A percentile compares a stretch with the other conserved stretches of the same genome.
phyloP scores from a whole-genome alignment of 2,888 invertebrate species.

The Drosophila merina region DNA sequence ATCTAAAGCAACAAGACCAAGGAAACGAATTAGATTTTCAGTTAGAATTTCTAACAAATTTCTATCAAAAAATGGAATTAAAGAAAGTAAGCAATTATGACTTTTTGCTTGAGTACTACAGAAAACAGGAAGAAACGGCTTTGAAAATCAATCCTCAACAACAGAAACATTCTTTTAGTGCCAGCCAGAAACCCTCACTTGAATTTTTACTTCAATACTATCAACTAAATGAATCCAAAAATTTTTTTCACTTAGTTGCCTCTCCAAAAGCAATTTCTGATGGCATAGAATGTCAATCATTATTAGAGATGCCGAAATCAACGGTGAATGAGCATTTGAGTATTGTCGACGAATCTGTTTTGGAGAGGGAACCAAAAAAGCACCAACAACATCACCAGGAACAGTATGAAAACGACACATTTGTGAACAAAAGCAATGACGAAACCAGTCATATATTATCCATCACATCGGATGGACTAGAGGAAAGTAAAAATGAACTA shows the following conservation, averaged over 20 bases:
- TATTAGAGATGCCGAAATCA: conserved; percentile 61
- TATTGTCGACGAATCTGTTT: conserved; percentile 40
- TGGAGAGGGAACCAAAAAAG: conserved; percentile 19
- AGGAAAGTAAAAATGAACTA: conserved; percentile 5
- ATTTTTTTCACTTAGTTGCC: conserved; percentile 84
- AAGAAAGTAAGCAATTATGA: conserved; percentile 83
- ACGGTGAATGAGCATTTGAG: conserved; percentile 54
- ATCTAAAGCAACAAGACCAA: conserved; percentile 27
- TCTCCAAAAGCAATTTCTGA: conserved; percentile 83
- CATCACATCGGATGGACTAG: conserved; percentile 11
- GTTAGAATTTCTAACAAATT: conserved; percentile 81
- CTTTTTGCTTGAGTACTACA: conserved; percentile 83
- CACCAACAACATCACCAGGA: background rate
- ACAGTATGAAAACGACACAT: background rate
- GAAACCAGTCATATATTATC: conserved; percentile 53
- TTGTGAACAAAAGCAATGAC: conserved; percentile 3
- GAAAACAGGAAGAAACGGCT: conserved; percentile 79
- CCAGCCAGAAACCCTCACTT: conserved; percentile 80
- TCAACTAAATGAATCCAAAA: conserved; percentile 83
- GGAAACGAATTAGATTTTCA: conserved; percentile 68
- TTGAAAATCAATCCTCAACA: conserved; percentile 45
- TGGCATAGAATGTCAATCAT: conserved; percentile 67
- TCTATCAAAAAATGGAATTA: conserved; percentile 82
- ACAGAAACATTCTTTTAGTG: conserved; percentile 45
- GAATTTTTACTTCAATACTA: conserved; percentile 83